Percentiles rank a stretch among this genome's conserved stretches.
These are phyloP conservation scores for Leptinotarsa rubiginosa DNA, from an alignment of 2,888 invertebrate species.

Conservation along the genomic window DNA sequence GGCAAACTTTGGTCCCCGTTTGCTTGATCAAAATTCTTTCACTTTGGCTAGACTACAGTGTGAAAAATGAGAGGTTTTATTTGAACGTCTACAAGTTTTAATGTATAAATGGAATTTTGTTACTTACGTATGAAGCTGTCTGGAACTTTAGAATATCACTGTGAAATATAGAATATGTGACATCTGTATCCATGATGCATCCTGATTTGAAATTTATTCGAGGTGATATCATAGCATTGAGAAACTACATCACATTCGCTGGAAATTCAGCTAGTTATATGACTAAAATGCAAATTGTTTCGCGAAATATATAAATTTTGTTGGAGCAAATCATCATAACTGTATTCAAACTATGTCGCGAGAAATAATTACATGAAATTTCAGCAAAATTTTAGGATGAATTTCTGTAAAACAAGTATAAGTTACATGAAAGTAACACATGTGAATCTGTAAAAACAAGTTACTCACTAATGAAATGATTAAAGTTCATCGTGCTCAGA, in stretches of 20 bases:
- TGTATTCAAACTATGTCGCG: too few relatives aligned
- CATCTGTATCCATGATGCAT: not conserved
- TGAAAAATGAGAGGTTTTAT: not conserved
- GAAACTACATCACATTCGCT: not conserved
- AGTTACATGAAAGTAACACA: too few relatives aligned
- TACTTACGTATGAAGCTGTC: slow-evolving; percentile 9
- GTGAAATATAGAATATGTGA: not conserved
- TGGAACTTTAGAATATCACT: not conserved
- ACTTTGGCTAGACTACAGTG: not conserved
- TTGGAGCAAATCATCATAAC: too few relatives aligned
- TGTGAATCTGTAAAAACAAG: too few relatives aligned
- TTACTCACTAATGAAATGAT: too few relatives aligned
- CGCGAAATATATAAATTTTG: not conserved
- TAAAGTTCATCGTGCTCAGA: too few relatives aligned
- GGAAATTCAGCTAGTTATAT: too few relatives aligned
- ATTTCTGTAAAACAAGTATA: too few relatives aligned
- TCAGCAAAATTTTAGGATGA: too few relatives aligned
- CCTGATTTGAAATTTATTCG: not conserved
- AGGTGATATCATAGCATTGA: not conserved
- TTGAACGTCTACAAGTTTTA: slow-evolving; percentile 4
- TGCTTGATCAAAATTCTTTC: slow-evolving; percentile 18
- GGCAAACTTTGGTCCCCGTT: slow-evolving; percentile 24
- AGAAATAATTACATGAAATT: too few relatives aligned
- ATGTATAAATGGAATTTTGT: not conserved
- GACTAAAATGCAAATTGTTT: too few relatives aligned